phyloP scores from a whole-genome alignment of 2,113 vertebrate genomes.

The Hippocampus abdominalis region DNA sequence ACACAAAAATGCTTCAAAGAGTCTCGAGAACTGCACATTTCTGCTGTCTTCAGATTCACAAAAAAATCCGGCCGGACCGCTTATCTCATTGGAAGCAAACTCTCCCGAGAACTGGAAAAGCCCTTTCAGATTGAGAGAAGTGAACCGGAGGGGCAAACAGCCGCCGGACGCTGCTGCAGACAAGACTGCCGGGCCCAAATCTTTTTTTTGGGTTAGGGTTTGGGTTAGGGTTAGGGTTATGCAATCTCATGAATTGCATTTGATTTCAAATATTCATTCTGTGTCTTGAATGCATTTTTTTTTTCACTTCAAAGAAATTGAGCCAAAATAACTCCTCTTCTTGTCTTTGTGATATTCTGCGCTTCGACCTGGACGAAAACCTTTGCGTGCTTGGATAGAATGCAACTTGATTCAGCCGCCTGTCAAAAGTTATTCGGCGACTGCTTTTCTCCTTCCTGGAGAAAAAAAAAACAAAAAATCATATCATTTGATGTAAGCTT shows the following conservation, averaged over 20 bases:
- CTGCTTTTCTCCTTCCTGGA: background rate
- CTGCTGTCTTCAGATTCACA: slow-evolving; percentile 50
- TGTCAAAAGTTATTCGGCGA: slow-evolving; percentile 10
- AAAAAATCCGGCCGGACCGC: no score
- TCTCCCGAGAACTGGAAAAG: slow-evolving; percentile 27
- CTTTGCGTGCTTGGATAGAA: slow-evolving; percentile 32
- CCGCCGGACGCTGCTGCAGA: slow-evolving; percentile 22
- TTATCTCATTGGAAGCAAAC: slow-evolving; percentile 48
- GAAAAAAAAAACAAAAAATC: background rate
- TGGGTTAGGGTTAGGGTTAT: no score
- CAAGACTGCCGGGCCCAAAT: background rate
- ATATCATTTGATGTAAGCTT: slow-evolving; percentile 49
- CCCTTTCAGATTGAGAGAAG: slow-evolving; percentile 25
- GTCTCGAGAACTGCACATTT: slow-evolving; percentile 53
- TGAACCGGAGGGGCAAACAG: slow-evolving; percentile 11
- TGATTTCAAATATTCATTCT: no score
- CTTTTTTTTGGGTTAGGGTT: no score
- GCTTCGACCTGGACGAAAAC: slow-evolving; percentile 52
- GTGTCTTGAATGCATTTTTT: no score
- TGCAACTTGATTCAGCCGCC: slow-evolving; percentile 3
- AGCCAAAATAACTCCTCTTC: slow-evolving; percentile 47
- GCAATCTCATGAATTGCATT: no score
- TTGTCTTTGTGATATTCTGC: slow-evolving; percentile 29
- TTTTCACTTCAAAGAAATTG: no score
- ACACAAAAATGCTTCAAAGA: slow-evolving; percentile 28